phyloP scores from a whole-genome alignment of 2,113 vertebrate genomes.

The Aegithalos caudatus region DNA sequence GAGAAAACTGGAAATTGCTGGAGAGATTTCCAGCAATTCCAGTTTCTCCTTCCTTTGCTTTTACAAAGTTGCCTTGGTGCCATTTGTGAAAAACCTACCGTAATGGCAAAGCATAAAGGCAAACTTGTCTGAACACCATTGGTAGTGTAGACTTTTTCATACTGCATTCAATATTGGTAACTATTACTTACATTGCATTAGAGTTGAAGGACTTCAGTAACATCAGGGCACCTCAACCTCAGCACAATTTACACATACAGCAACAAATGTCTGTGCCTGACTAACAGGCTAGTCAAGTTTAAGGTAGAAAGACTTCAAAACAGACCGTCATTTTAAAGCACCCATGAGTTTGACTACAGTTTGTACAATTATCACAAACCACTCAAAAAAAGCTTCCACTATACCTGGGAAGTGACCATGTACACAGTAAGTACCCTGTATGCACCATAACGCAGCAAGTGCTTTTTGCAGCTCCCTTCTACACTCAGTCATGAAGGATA shows the following conservation, averaged over 20 bases:
- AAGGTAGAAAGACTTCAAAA: conserved; percentile 21
- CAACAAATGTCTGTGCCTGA: not conserved
- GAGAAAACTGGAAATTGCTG: not conserved
- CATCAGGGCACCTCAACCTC: not conserved
- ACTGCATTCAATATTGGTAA: not conserved
- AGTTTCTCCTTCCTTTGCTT: not conserved
- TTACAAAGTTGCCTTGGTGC: not conserved
- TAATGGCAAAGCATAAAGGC: not conserved
- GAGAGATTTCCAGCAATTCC: not conserved
- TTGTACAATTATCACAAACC: not conserved
- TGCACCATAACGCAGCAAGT: conserved; percentile 14
- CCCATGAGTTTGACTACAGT: not conserved
- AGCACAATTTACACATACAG: not conserved
- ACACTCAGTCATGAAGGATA: conserved; percentile 44
- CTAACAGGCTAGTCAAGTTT: not conserved
- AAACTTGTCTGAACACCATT: not conserved
- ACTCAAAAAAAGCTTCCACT: not conserved
- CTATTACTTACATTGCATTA: not conserved
- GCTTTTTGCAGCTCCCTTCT: conserved; percentile 47
- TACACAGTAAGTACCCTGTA: not conserved
- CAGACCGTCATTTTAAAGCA: not conserved
- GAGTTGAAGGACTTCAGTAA: not conserved
- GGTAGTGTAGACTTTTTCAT: not conserved
- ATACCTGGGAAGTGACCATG: not conserved
- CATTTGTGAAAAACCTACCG: not conserved